These are phyloP conservation scores for Mirounga angustirostris DNA, from an alignment of 2,113 vertebrate species.

Conservation along the genomic window DNA sequence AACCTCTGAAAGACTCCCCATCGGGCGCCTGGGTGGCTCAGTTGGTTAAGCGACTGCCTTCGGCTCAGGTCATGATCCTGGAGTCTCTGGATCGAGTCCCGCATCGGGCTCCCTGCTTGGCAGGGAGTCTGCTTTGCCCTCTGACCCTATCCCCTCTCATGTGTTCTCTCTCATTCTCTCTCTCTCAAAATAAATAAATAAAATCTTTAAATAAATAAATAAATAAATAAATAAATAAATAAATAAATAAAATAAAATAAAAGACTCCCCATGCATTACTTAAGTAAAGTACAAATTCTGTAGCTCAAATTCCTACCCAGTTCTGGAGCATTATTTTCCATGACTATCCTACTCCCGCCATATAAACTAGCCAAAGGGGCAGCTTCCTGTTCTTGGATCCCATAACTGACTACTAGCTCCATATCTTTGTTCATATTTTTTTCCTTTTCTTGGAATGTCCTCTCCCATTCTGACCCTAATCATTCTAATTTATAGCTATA, in stretches of 20 bases:
- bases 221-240: too few relatives aligned
- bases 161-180: too few relatives aligned
- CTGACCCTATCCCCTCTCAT: too few relatives aligned
- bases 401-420: background rate
- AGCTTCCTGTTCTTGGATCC: background rate
- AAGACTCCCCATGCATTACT: background rate
- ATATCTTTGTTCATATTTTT: background rate
- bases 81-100: too few relatives aligned
- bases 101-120: too few relatives aligned
- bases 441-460: background rate
- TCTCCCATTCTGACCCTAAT: background rate
- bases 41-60: too few relatives aligned
- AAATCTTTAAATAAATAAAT: too few relatives aligned
- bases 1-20: background rate
- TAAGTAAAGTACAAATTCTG: background rate
- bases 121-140: too few relatives aligned
- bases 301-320: background rate
- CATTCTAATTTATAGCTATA: background rate
- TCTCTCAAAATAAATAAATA: too few relatives aligned
- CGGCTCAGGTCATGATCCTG: too few relatives aligned
- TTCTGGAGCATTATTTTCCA: background rate
- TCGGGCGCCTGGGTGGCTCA: too few relatives aligned
- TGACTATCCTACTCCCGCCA: too few relatives aligned
- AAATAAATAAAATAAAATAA: background rate
- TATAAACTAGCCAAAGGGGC: background rate